phyloP scores from a whole-genome alignment of 2,113 vertebrate genomes.

The Oncorhynchus kisutch region DNA sequence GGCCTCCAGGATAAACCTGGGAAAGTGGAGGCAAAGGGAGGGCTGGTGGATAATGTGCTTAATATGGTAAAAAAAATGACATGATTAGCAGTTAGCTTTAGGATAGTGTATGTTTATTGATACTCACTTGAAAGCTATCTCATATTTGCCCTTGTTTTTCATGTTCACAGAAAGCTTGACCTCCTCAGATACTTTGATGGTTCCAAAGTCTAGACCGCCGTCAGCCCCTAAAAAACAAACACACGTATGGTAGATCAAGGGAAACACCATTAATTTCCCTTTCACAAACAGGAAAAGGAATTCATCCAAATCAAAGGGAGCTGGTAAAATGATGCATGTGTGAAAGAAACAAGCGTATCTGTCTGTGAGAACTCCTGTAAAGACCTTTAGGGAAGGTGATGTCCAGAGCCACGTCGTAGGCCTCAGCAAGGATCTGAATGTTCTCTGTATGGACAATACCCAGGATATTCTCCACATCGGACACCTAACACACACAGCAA shows the following conservation, averaged over 20 bases:
- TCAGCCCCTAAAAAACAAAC: conserved; percentile 66
- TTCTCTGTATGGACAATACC: conserved; percentile 85
- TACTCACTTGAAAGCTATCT: conserved; percentile 83
- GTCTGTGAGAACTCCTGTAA: not conserved
- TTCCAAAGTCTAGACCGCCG: conserved; percentile 82
- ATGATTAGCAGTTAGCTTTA: too few species aligned
- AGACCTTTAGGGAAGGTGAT: conserved; percentile 82
- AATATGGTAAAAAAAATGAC: too few species aligned
- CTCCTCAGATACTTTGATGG: conserved; percentile 77
- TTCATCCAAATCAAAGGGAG: too few species aligned
- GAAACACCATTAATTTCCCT: too few species aligned
- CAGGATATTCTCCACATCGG: conserved; percentile 81
- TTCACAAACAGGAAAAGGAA: too few species aligned
- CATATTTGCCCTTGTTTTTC: conserved; percentile 87
- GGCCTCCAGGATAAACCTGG: conserved; percentile 77
- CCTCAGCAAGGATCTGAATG: conserved; percentile 80
- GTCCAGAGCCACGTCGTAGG: conserved; percentile 81
- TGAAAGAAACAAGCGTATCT: not conserved
- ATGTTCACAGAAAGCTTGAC: conserved; percentile 73
- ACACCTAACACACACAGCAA: conserved; percentile 73
- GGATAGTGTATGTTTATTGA: not conserved
- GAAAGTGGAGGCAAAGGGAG: not conserved
- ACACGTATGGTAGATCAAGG: not conserved
- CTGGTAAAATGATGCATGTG: not conserved
- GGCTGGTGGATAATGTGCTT: not conserved